phyloP scores from a whole-genome alignment of 2,888 invertebrate genomes.

The Dastarcus helophoroides region DNA sequence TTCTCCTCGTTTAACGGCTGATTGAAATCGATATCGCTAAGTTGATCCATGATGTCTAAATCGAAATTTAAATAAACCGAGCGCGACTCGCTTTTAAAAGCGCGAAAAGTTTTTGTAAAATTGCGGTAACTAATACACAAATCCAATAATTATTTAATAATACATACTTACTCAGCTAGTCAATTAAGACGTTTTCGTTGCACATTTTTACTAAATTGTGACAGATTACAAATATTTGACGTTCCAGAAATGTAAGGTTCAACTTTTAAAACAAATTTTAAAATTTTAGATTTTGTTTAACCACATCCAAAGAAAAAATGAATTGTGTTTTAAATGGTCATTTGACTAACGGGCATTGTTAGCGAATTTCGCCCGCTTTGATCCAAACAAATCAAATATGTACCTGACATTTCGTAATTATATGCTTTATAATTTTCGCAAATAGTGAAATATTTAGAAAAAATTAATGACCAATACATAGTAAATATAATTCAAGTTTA shows the following conservation, averaged over 20 bases:
- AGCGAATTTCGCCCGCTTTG: no score
- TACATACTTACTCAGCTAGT: conserved; percentile 4
- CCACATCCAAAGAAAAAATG: neutral
- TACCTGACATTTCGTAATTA: no score
- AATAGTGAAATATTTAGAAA: no score
- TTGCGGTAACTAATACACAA: conserved; percentile 6
- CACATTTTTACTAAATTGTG: conserved; percentile 1
- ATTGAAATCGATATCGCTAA: conserved; percentile 14
- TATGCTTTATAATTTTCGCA: no score
- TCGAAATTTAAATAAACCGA: neutral
- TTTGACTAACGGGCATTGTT: conserved; percentile 1
- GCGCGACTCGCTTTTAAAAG: conserved; percentile 1
- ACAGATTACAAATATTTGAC: neutral
- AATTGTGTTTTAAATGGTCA: conserved; percentile 1
- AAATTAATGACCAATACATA: no score
- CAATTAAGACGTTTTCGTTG: neutral
- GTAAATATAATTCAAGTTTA: no score
- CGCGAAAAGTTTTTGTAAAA: neutral
- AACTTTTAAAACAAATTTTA: conserved; percentile 3
- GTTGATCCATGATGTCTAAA: no score
- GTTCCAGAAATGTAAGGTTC: neutral
- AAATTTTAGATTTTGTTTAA: conserved; percentile 3
- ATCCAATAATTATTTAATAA: conserved; percentile 9
- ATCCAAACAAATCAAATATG: no score
- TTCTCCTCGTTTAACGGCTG: conserved; percentile 14